These are phyloP conservation scores for Drosophila kanapiae DNA, from an alignment of 1,140 invertebrate genomes.

Conservation along the genomic window DNA sequence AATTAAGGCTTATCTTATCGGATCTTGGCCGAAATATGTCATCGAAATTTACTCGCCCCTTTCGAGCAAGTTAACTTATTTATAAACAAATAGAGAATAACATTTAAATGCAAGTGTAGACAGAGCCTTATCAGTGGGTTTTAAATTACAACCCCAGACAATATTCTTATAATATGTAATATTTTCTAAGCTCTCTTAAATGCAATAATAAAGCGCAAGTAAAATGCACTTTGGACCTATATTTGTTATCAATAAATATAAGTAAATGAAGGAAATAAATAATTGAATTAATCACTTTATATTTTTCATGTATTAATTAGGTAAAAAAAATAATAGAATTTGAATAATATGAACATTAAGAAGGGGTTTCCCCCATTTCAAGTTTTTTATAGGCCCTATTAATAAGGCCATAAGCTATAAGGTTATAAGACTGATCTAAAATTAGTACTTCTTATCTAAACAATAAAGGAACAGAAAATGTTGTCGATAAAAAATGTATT, in stretches of 20 bases:
- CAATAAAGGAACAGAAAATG: neutral
- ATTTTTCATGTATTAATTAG: neutral
- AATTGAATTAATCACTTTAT: neutral
- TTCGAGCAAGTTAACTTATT: neutral
- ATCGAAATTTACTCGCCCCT: constrained; percentile 22
- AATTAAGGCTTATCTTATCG: constrained; percentile 51
- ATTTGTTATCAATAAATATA: neutral
- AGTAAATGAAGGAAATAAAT: neutral
- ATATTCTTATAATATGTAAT: constrained; percentile 12
- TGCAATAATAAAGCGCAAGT: constrained; percentile 4
- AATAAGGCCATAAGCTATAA: too few species aligned
- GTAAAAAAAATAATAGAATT: neutral
- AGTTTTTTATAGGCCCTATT: neutral
- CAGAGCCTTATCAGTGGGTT: constrained; percentile 19
- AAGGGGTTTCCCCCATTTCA: neutral
- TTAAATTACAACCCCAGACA: constrained; percentile 27
- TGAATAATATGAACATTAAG: too few species aligned
- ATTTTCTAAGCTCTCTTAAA: constrained; percentile 20
- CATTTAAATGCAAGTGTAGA: neutral
- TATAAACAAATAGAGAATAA: neutral
- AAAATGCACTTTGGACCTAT: constrained; percentile 36
- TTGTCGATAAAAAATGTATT: too few species aligned
- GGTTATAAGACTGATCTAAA: neutral
- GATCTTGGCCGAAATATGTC: constrained; percentile 20
- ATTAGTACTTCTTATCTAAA: neutral